Percentiles rank a stretch among this genome's conserved stretches.
Evolutionary conservation across 2,888 invertebrate genomes (phyloP).

Genomic region (Drosophila pegasa): DNA sequence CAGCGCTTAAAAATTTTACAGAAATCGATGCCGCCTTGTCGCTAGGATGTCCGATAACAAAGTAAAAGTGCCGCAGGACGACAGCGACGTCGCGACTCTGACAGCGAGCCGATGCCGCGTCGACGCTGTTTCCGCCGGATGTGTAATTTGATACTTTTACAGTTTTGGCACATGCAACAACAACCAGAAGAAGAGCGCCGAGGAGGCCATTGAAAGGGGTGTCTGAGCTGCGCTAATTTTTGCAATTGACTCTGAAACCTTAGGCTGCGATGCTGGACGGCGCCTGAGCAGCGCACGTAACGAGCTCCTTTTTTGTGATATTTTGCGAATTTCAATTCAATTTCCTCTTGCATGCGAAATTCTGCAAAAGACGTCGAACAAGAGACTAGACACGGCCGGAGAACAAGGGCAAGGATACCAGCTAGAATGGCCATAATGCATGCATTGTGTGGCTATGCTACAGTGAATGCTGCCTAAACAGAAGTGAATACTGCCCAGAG

Average conservation of each 20-base stretch:
- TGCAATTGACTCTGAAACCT: conserved; percentile 66
- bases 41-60: conserved; percentile 80
- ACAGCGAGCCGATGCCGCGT: conserved; percentile 43
- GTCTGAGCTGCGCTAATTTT: conserved; percentile 62
- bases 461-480: conserved; percentile 40
- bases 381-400: conserved; percentile 36
- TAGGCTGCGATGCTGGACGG: conserved; percentile 45
- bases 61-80: conserved; percentile 68
- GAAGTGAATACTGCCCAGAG: too few relatives aligned
- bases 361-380: conserved; percentile 30
- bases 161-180: conserved; percentile 61
- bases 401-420: conserved; percentile 14
- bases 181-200: background rate
- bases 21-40: conserved; percentile 49
- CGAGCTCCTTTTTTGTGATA: conserved; percentile 81
- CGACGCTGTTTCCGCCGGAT: conserved; percentile 79
- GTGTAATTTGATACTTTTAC: conserved; percentile 83
- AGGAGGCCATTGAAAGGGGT: conserved; percentile 51
- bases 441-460: conserved; percentile 26
- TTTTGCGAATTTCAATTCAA: conserved; percentile 81
- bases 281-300: conserved; percentile 74
- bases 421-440: conserved; percentile 53
- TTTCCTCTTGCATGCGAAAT: conserved; percentile 78
- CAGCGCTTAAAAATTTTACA: conserved; percentile 59
- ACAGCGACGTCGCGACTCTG: conserved; percentile 44